These are phyloP conservation scores for Melitaea athalia DNA, from an alignment of 2,888 invertebrate genomes.

Conservation along the genomic window DNA sequence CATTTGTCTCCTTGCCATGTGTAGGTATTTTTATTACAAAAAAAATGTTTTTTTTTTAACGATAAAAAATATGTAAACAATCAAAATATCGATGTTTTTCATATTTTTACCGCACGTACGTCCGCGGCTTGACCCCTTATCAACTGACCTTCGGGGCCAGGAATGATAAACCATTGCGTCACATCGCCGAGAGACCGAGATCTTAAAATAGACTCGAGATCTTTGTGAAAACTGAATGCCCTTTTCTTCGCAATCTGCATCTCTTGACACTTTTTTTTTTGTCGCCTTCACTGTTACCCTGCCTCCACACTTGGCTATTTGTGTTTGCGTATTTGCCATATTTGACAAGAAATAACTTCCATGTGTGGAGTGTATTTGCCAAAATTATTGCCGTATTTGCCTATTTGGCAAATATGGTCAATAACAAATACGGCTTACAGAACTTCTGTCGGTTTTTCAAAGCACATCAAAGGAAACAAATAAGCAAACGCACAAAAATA, in stretches of 20 bases:
- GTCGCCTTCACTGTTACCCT: neutral
- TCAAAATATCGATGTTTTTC: neutral
- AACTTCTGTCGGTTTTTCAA: no score
- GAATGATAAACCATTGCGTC: conserved; percentile 42
- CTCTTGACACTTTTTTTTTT: conserved; percentile 2
- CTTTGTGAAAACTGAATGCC: conserved; percentile 16
- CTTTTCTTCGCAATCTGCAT: conserved; percentile 17
- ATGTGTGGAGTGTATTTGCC: no score
- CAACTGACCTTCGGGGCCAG: conserved; percentile 31
- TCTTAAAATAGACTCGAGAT: conserved; percentile 32
- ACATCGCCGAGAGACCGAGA: conserved; percentile 23
- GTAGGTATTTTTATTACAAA: neutral
- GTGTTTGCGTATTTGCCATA: no score
- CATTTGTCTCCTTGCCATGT: neutral
- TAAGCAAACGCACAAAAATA: no score
- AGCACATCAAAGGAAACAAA: no score
- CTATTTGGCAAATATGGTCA: no score
- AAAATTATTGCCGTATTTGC: no score
- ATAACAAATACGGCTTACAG: no score
- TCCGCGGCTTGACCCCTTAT: conserved; percentile 36
- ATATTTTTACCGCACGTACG: neutral
- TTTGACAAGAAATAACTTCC: no score
- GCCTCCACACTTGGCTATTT: no score
- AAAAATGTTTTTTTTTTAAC: no score
- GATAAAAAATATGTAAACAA: no score